Evolutionary conservation across 2,797 vertebrate genomes (phyloP), one percentile per base, ranked within the genome.

Genomic region (Pterois miles): DNA sequence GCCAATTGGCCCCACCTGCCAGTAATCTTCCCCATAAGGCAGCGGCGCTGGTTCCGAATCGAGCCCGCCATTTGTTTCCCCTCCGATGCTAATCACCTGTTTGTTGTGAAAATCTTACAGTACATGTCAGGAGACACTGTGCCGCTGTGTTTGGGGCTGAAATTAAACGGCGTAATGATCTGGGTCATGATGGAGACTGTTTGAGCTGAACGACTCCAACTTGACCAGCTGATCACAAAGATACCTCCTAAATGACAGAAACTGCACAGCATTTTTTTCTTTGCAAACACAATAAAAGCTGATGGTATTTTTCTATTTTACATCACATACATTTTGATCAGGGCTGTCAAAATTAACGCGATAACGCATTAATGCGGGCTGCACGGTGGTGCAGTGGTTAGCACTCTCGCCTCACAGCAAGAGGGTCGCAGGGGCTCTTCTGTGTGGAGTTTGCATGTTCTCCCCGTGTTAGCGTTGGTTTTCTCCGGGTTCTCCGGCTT

Each of bases 1-100:
- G 53, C 86, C 92, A 94, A 94, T 94, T 88, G 90, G 87, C 84
- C 87, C 91, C 95, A 96, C 95, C 94, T 96, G 95, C 87, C 90
- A 93, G 93, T 92, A 95, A 96, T 96, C 95, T 94, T 88, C 86
- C 84, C 87, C 88, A 87, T 85, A 83, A 86, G 84, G 89, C 91
- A 83, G 81, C 81, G 80, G 87, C 63, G 22, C 71, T 88, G 80
- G 85, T 90, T 87, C 78, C 33, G 83, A 91, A 94, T 94, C 88
- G 79, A 89, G 85, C 88, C 89, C 85, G 74, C 91, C 82, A 81
- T 94, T 93, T 92, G 89, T 95, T 95, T 93, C 91, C 91, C 88
- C 91, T 91, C 76, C 50, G 90, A 95, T 95, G 93, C 89, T 95
- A 94, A 95, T 96, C 91, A 92, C 89, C 91, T 93, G 89, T 93